Evolutionary conservation across 2,797 vertebrate genomes (phyloP).

Genomic region (Spinibarbus caldwelli): DNA sequence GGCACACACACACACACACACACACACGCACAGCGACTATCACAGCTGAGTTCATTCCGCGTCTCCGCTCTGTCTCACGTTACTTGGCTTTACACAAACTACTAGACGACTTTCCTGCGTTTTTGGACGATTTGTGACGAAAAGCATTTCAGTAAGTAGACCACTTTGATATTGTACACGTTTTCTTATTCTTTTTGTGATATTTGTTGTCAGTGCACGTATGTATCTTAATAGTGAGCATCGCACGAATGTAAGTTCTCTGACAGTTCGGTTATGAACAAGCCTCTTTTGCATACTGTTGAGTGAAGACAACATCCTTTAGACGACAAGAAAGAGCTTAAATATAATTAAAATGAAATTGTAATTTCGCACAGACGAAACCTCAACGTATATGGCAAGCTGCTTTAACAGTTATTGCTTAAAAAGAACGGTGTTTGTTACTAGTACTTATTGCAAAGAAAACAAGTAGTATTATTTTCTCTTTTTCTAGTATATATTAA

Average conservation of each 20-base stretch:
- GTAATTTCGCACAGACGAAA: not conserved
- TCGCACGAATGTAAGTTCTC: slow-evolving; percentile 4
- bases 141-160: slow-evolving; percentile 16
- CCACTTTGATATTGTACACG: not conserved
- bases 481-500: not conserved
- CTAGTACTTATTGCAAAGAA: not conserved
- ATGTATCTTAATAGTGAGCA: not conserved
- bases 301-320: not conserved
- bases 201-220: not conserved
- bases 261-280: not conserved
- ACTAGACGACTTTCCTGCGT: not conserved
- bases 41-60: not conserved
- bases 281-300: not conserved
- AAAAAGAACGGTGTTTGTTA: not conserved
- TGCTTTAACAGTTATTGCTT: not conserved
- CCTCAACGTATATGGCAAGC: slow-evolving; percentile 1
- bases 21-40: not conserved
- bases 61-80: not conserved
- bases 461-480: not conserved
- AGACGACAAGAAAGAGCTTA: not conserved
- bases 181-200: not conserved
- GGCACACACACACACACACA: no score
- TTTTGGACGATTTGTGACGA: slow-evolving; percentile 23
- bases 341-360: not conserved
- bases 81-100: slow-evolving; percentile 10